Conservation (phyloP, 2,888 invertebrate genomes). For the Tridacna gigas region DNA sequence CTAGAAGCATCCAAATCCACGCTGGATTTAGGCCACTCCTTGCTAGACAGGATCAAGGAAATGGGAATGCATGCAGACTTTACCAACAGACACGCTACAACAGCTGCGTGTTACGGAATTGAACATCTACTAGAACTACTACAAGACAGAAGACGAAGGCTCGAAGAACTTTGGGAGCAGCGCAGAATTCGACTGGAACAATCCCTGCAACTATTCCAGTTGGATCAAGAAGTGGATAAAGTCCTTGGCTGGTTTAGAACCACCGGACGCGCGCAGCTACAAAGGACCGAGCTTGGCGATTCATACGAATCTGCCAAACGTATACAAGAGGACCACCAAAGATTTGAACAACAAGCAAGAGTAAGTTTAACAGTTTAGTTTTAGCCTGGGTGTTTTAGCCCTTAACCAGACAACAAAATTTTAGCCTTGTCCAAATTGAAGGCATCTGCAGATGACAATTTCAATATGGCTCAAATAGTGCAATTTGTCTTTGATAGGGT, state of each 20-base stretch:
- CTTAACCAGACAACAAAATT: too few species aligned
- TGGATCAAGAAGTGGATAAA: slow-evolving; percentile 90
- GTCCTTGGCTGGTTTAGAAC: slow-evolving; percentile 84
- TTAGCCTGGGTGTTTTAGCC: too few species aligned
- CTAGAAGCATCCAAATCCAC: slow-evolving; percentile 92
- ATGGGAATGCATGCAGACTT: slow-evolving; percentile 91
- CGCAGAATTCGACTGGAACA: slow-evolving; percentile 92
- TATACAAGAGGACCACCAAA: slow-evolving; percentile 89
- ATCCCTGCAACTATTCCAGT: slow-evolving; percentile 90
- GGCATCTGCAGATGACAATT: too few species aligned
- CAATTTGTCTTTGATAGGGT: too few species aligned
- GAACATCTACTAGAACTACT: slow-evolving; percentile 86
- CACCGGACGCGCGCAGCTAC: slow-evolving; percentile 82
- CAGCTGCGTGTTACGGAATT: slow-evolving; percentile 86
- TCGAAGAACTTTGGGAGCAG: slow-evolving; percentile 88
- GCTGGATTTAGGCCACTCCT: slow-evolving; percentile 91
- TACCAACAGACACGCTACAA: slow-evolving; percentile 85
- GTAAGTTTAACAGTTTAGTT: slow-evolving; percentile 85
- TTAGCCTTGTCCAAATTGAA: too few species aligned
- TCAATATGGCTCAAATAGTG: too few species aligned
- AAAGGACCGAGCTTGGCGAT: slow-evolving; percentile 89
- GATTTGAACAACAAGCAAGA: slow-evolving; percentile 90
- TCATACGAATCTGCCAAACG: slow-evolving; percentile 88
- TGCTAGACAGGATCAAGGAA: slow-evolving; percentile 91
- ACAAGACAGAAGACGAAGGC: slow-evolving; percentile 90